Evolutionary conservation across 2,113 vertebrate species (phyloP), one percentile per base, ranked within the genome.

Genomic region (Sula dactylatra): DNA sequence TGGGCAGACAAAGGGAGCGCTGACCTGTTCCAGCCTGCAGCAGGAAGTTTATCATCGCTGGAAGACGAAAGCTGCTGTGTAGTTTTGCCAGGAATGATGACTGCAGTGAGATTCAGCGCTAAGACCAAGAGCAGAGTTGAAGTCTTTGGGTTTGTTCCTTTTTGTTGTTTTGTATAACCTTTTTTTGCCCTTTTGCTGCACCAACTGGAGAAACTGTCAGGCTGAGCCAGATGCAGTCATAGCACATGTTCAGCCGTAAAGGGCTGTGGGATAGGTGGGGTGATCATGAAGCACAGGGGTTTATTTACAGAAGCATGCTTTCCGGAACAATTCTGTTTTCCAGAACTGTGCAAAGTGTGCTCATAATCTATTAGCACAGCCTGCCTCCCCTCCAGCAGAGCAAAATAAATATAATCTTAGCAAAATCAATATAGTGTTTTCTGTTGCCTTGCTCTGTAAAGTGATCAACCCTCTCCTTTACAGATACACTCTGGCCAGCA

Each of bases 241-340:
- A 80, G 66, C 15, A 2, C 11, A 26, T 27, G 52, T 65, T 76
- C 40, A 80, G 25, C 31, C 45, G 73, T 76, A 77, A 86, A 87
- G 83, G 81, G n/a, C 82, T 91, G 49, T 54, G 29, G 34, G 61
- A 25, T 81, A 62, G 54, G 69, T 76, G 42, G 45, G 38, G 24
- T 55, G 44, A 66, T 90, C 50, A 9, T 11, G 40, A 77, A 86
- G 72, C 19, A 9, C 54, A 49, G 58, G n/a, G 45, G n/a, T 84
- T 97, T 94, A 61, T 96, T 97, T 97, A 91, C 62, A 86, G 82
- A 86, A 82, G 16, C 26, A 38, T 25, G 11, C 76, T 88, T 91
- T 93, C n/a, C 7, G 6, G 54, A 84, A 40, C 27, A 76, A 55
- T 40, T 56, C 27, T 84, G 31, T 84, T 81, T 82, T 92, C 82